Evolutionary conservation across 2,113 vertebrate genomes (phyloP), one percentile per base, ranked within the genome.

Genomic region (Pterocles burchelli): DNA sequence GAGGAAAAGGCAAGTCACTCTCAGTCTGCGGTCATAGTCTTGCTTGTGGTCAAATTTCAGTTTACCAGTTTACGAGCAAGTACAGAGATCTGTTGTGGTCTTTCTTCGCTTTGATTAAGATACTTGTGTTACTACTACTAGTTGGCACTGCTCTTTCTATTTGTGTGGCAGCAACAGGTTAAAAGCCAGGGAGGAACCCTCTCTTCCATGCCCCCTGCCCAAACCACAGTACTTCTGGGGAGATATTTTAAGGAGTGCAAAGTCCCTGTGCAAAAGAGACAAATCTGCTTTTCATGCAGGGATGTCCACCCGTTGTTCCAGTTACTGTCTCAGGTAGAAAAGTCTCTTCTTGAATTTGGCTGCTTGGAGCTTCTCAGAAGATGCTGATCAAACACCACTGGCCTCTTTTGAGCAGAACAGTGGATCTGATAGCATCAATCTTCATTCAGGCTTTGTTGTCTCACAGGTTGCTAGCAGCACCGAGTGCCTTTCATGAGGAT

Each of bases 21-120:
- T 67, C 28, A 4, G 54, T 49, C 52, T 95, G 91, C 3, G 22
- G 93, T 95, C 66, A 22, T 49, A 28, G 46, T 77, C 82, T 83
- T 49, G 21, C 34, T 76, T 88, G 66, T 52, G 75, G 65, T 95
- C 67, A 62, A 33, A 76, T 91, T 85, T 91, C 62, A 88, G 70
- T 85, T 91, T 75, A 68, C 21, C 9, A 26, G 7, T 65, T 68
- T 79, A 33, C 4, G 19, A 86, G 22, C 52, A 80, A 85, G 36
- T 38, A 17, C 10, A n/a, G 82, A 88, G 63, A 80, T 31, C 8
- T 54, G 5, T 78, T 86, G 55, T 78, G 58, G 29, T 80, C 85
- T 90, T 57, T 41, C 33, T 82, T 84, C 16, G 28, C 45, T 84
- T 81, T 20, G 82, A 13, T 85, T 72, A 59, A 55, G 48, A 41